Evolutionary conservation across 2,888 invertebrate species (phyloP).

Genomic region (Belgica antarctica): DNA sequence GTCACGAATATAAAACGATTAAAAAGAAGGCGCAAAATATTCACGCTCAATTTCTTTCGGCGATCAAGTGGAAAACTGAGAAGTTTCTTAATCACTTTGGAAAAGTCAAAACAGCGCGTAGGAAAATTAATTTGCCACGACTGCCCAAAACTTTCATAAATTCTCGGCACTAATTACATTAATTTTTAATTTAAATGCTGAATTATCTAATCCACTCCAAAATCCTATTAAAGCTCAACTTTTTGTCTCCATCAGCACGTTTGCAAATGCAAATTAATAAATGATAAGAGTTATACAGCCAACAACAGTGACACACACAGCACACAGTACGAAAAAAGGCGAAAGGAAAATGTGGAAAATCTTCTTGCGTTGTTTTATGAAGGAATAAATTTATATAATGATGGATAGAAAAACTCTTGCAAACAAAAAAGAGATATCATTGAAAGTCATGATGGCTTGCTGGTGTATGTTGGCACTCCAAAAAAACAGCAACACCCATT

Average conservation of each 20-base stretch:
- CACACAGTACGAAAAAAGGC: background rate
- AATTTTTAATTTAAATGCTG: background rate
- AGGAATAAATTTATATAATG: constrained; percentile 30
- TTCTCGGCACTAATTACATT: constrained; percentile 10
- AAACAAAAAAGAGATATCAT: constrained; percentile 13
- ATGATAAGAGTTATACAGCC: constrained; percentile 31
- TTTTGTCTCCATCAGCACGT: too few relatives aligned
- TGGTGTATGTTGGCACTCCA: background rate
- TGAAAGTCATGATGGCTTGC: background rate
- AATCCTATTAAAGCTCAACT: background rate
- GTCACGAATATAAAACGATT: constrained; percentile 42
- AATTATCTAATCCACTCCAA: constrained; percentile 5
- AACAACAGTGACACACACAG: background rate
- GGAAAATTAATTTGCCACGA: background rate
- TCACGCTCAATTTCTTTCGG: constrained; percentile 42
- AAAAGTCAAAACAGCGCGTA: background rate
- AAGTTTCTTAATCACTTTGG: constrained; percentile 34
- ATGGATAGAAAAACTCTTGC: constrained; percentile 33
- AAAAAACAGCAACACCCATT: constrained; percentile 1
- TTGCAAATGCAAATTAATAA: constrained; percentile 42
- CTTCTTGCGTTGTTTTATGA: constrained; percentile 15
- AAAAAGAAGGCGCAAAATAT: constrained; percentile 19
- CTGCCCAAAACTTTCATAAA: background rate
- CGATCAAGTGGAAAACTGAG: constrained; percentile 35
- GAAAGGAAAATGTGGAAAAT: constrained; percentile 2